Evolutionary conservation across 37 sponge, comb jelly and placozoan genomes (phyloP), one percentile per base, ranked within the genome.

Genomic region (Bolinopsis microptera): DNA sequence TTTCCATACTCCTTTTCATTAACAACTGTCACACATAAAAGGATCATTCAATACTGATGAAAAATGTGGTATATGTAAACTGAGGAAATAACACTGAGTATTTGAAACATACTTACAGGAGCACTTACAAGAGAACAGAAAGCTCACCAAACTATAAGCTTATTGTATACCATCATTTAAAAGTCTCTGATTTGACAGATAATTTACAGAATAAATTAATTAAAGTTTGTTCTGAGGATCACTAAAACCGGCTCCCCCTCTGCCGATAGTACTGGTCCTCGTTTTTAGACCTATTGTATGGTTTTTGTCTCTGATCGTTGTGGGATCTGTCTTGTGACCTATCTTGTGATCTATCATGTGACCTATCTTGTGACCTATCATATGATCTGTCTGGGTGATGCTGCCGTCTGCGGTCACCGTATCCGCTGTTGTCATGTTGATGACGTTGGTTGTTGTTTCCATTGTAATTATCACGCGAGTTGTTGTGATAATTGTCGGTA

Each of bases 211-310:
- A 5, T 48, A 48, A 18, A 48, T 5, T 18, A 48, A 18, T 48
- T 18, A 13, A 48, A 48, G 61, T 18, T 48, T 18, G 61, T n/a
- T n/a, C n/a, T n/a, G n/a, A n/a, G n/a, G n/a, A n/a, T n/a, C n/a
- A n/a, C 39, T 26, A 86, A 41, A 86, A 86, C 26, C 90, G 34
- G 90, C 90, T 86, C 0, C 90, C 90, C 61, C 90, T 38, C 61
- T 86, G 90, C 16, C 90, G 24, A 34, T 86, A 86, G 30, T 27
- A 86, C 26, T 35, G 36, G 3, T 86, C 90, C 16, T 86, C 90
- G 35, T 86, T 38, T 23, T 26, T 86, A 24, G 21, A 24, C 3
- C 61, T 1, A 9, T 38, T 35, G 33, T 80, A 34, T 8, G 38
- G 35, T 36, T 77, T 77, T 1, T 86, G 41, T 26, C 61, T 24